Base-by-base conservation (phyloP, 2,113 vertebrate genomes). In the Neolamprologus falcicula region DNA sequence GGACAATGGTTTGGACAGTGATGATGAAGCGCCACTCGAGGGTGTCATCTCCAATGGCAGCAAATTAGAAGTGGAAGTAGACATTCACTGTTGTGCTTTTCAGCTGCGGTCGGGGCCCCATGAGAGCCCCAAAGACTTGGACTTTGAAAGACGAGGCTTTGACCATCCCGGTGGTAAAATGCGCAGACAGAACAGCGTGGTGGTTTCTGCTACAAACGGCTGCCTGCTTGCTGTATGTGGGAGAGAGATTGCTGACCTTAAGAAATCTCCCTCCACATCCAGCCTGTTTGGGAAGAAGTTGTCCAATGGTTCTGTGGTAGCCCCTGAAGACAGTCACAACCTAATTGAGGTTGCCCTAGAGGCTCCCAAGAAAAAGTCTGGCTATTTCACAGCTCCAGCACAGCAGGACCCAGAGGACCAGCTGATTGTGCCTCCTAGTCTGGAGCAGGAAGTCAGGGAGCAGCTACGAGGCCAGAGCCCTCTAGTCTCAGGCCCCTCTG, bases 401-500 rank as follows among this genome's bases (percentile, higher is more conserved):
- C 98, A 99, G 93, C 95, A 97, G 93, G 98, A 99, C 91, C 98
- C 98, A 1, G 98, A 99, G 90, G 98, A 99, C 93, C 98, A 98
- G 82, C 96, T 99, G 93, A 97, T 99, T 84, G 96, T 99, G 26
- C 98, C 98, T 47, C 97, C 97, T 12, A 96, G 97, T 94, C 96
- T 99, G 88, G 98, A 99, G 92, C 97, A 99, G 80, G 98, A 99
- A 68, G 98, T 98, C 45, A 97, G 97, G 90, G 98, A 98, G 88
- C 98, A 99, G 94, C 96, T 99, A 40, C 97, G 96, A 92, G 90
- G 94, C 84, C 96, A 96, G 82, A 95, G 54, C 76, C 61, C 94
- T 42, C 84, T 96, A 5, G 93, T 96, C 82, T 93, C 94, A 21
- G 96, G 90, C 9, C 90, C 94, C 37, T 93, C 95, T 7, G 92